Base-by-base conservation (phyloP, 2,797 vertebrate species). In the Cephalopachus bancanus region DNA sequence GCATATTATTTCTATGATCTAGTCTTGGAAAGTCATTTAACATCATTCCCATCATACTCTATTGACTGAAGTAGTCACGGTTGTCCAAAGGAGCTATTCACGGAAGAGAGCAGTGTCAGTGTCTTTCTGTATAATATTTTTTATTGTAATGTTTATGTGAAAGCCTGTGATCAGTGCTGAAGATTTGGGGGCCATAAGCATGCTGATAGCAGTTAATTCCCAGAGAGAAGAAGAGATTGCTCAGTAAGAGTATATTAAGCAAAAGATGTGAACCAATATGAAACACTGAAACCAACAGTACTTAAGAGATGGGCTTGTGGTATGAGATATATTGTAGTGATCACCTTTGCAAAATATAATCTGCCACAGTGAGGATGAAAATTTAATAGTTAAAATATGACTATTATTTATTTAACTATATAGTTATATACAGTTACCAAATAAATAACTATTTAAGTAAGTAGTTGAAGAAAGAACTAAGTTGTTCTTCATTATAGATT, bases 241-340 rank as follows among this genome's bases (percentile, higher is more conserved):
- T 84, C 80, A 24, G 75, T 28, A 83, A 75, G 60, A 96, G 10
- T 55, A 37, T 28, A 89, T 80, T 37, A 76, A 60, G 79, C 60
- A 71, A 91, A 88, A 93, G 72, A 33, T 90, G 28, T 81, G 14
- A 71, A 71, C 67, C 67, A 71, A 71, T 44, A 51, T n/a, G 71
- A 33, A 64, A 55, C 14, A 2, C 69, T 75, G 83, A 64, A 69
- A 55, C 15, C 30, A 93, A 26, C 4, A 71, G 3, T 5, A 16
- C 62, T 84, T 90, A 57, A 14, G 4, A 17, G 59, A 4, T 16
- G 33, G 11, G 11, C 87, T 93, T 69, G 60, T 71, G 15, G 11
- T 24, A 80, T 93, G 65, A 28, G 12, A 64, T 59, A 80, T 84
- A 60, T 12, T 85, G 60, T 71, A 49, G 17, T 55, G 20, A 49